Percentiles rank a stretch among this genome's conserved stretches.
Conservation (phyloP, 2,113 vertebrate genomes). For the Caracal caracal region DNA sequence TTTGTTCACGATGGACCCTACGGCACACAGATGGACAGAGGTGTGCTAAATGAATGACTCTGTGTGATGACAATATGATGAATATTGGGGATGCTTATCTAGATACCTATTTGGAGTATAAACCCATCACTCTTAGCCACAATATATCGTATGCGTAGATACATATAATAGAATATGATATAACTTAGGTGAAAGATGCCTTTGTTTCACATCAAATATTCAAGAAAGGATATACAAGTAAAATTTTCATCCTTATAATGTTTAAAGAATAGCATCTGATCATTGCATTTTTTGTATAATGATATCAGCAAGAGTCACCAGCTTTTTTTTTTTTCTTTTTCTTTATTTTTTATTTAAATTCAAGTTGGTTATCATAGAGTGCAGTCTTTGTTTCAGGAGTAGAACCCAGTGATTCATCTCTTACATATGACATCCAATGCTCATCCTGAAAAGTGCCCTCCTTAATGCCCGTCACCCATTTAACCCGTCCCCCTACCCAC, state of each 20-base stretch:
- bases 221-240: background rate
- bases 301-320: background rate
- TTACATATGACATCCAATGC: no score
- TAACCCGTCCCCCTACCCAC: no score
- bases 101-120: background rate
- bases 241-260: background rate
- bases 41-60: background rate
- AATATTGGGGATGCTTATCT: background rate
- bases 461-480: no score
- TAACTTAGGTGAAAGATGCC: background rate
- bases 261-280: background rate
- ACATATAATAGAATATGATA: background rate
- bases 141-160: background rate
- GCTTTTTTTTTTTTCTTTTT: background rate
- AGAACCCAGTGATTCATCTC: no score
- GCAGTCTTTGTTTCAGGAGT: no score
- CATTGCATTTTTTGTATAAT: background rate
- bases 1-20: accelerated
- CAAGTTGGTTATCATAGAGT: no score
- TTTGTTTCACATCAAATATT: background rate
- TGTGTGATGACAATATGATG: background rate
- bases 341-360: no score
- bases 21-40: background rate
- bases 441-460: no score
- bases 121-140: background rate